phyloP scores from a whole-genome alignment of 2,888 invertebrate genomes.

The Drosophila imparisetae region DNA sequence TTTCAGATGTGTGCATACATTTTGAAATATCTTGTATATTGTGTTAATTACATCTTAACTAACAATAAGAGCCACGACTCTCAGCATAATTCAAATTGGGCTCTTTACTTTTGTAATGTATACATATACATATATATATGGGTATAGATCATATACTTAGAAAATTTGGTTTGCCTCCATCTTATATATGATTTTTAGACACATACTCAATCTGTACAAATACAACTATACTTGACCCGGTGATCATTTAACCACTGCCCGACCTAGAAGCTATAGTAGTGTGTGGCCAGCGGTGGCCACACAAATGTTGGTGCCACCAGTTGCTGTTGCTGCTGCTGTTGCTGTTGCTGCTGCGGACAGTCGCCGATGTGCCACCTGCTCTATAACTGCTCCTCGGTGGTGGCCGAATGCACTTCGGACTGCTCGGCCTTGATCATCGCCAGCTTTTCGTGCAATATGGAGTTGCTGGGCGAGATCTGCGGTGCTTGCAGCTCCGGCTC shows the following conservation, averaged over 20 bases:
- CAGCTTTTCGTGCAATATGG: slow-evolving; percentile 83
- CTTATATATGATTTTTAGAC: slow-evolving; percentile 20
- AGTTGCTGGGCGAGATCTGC: slow-evolving; percentile 55
- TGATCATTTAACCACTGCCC: slow-evolving; percentile 26
- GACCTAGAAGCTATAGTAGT: slow-evolving; percentile 73
- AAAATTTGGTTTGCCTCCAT: slow-evolving; percentile 49
- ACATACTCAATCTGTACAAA: slow-evolving; percentile 32
- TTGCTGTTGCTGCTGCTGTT: slow-evolving; percentile 38
- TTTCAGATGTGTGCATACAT: slow-evolving; percentile 25
- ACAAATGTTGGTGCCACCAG: slow-evolving; percentile 52
- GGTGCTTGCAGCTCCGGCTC: slow-evolving; percentile 44
- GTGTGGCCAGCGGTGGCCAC: slow-evolving; percentile 66
- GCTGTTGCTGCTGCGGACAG: slow-evolving; percentile 38
- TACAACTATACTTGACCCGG: slow-evolving; percentile 22
- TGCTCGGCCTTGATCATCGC: slow-evolving; percentile 84
- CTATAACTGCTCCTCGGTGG: slow-evolving; percentile 84
- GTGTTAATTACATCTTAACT: slow-evolving; percentile 65
- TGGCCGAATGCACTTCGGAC: slow-evolving; percentile 42
- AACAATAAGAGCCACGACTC: slow-evolving; percentile 51
- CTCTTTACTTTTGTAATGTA: slow-evolving; percentile 34
- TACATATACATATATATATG: slow-evolving; percentile 5
- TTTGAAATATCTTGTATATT: slow-evolving; percentile 12
- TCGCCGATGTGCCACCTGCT: slow-evolving; percentile 72
- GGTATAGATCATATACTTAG: slow-evolving; percentile 22
- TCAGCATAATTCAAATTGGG: slow-evolving; percentile 18